phyloP scores from a whole-genome alignment of 2,797 vertebrate genomes.

The Anolis apletophallus region DNA sequence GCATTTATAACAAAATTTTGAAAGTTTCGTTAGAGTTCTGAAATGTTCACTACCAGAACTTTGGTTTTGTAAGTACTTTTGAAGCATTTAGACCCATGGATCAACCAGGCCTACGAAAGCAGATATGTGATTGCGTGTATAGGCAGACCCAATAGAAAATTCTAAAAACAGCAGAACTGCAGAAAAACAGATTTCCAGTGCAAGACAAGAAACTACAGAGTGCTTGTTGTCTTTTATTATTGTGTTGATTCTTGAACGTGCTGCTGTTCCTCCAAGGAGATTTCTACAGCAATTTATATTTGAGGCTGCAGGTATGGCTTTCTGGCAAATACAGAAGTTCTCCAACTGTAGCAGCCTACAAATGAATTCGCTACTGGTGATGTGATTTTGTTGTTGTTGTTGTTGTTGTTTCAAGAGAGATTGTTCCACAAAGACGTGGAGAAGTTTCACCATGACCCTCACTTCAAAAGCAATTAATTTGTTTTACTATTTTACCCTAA shows the following conservation, averaged over 20 bases:
- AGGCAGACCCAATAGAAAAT: not conserved
- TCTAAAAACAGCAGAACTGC: not conserved
- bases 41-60: too few species aligned
- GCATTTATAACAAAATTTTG: too few species aligned
- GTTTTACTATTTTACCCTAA: not conserved
- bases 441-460: not conserved
- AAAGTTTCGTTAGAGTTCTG: too few species aligned
- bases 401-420: too few species aligned
- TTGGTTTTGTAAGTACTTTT: too few species aligned
- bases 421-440: not conserved
- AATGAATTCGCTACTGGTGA: not conserved
- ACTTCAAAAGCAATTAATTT: not conserved
- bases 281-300: not conserved
- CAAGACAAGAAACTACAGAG: too few species aligned
- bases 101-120: too few species aligned
- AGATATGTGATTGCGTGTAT: not conserved
- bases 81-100: too few species aligned
- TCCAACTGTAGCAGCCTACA: not conserved
- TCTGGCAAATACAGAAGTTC: not conserved
- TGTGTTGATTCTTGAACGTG: not conserved
- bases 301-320: not conserved
- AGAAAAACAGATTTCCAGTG: not conserved
- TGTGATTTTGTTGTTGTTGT: too few species aligned
- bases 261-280: not conserved
- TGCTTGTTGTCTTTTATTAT: not conserved